Evolutionary conservation across 2,888 invertebrate genomes (phyloP).

Genomic region (Drosophila testacea): DNA sequence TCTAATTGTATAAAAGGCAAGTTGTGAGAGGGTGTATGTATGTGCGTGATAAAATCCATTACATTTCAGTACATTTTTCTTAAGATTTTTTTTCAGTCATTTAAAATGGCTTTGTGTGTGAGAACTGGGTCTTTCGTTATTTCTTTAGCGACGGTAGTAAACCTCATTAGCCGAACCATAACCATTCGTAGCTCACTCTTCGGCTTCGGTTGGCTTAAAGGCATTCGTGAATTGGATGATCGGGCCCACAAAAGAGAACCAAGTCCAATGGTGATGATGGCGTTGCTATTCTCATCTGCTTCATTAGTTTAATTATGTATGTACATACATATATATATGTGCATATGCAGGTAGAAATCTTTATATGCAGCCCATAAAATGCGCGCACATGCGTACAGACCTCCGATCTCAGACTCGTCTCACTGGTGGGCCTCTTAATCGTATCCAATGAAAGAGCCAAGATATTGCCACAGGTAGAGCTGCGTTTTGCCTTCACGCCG

Average conservation of each 20-base stretch:
- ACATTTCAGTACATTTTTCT: constrained; percentile 69
- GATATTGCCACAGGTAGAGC: constrained; percentile 62
- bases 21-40: constrained; percentile 50
- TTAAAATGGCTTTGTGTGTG: constrained; percentile 73
- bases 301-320: constrained; percentile 73
- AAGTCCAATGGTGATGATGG: not conserved
- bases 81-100: constrained; percentile 27
- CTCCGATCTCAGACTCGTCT: constrained; percentile 18
- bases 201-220: constrained; percentile 13
- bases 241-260: constrained; percentile 25
- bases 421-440: constrained; percentile 40
- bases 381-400: constrained; percentile 24
- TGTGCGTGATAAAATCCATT: constrained; percentile 81
- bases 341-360: constrained; percentile 36
- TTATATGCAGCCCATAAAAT: constrained; percentile 21
- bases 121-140: constrained; percentile 77
- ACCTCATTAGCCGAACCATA: constrained; percentile 73
- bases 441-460: constrained; percentile 30
- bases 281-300: constrained; percentile 46
- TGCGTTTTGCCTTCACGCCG: constrained; percentile 46
- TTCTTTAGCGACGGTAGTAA: constrained; percentile 67
- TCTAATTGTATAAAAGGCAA: constrained; percentile 42
- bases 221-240: constrained; percentile 38
- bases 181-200: constrained; percentile 7
- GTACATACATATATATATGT: constrained; percentile 32